Evolutionary conservation across 2,888 invertebrate species (phyloP).

Genomic region (Erannis defoliaria): DNA sequence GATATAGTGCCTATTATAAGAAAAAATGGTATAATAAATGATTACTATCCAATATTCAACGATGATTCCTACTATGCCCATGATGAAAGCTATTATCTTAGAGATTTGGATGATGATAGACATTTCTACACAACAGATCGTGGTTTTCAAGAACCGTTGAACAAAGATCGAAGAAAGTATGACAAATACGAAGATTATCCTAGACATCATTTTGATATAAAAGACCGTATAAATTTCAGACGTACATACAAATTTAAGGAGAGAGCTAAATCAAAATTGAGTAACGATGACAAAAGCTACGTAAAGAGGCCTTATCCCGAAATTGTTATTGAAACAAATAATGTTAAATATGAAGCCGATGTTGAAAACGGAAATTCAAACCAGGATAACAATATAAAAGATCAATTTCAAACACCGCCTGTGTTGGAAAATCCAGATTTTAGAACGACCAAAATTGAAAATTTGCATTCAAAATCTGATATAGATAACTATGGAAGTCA

Average conservation of each 20-base stretch:
- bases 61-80: constrained; percentile 58
- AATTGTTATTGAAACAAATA: constrained; percentile 24
- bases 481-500: not conserved
- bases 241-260: constrained; percentile 18
- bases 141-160: constrained; percentile 43
- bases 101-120: constrained; percentile 58
- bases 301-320: not conserved
- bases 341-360: constrained; percentile 13
- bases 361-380: constrained; percentile 7
- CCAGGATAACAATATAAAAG: constrained; percentile 40
- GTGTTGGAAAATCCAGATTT: constrained; percentile 67
- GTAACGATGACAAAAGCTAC: not conserved
- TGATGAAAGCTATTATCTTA: constrained; percentile 56
- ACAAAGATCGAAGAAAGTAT: constrained; percentile 38
- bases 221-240: constrained; percentile 26
- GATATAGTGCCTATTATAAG: constrained; percentile 49
- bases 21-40: constrained; percentile 59
- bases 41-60: constrained; percentile 74
- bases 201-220: constrained; percentile 21
- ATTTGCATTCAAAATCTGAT: constrained; percentile 1
- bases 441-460: constrained; percentile 62
- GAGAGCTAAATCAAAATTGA: constrained; percentile 25
- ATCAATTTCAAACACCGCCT: constrained; percentile 60
- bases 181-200: constrained; percentile 27
- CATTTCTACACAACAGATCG: constrained; percentile 60